These are phyloP conservation scores for Peribatodes rhomboidaria DNA, from an alignment of 2,888 invertebrate genomes.

Conservation along the genomic window DNA sequence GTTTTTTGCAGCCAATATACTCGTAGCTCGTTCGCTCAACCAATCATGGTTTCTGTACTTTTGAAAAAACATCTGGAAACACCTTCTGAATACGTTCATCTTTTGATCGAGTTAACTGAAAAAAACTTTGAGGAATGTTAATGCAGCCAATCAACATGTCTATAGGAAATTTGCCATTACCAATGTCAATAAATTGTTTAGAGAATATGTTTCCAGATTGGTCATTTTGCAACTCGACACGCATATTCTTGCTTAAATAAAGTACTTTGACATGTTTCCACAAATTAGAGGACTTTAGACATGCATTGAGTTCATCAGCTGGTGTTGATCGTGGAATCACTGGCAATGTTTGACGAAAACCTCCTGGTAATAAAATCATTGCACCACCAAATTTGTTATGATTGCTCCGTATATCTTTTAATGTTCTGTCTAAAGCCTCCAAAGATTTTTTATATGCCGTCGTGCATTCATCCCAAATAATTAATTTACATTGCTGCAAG, in stretches of 20 bases:
- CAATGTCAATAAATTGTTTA: constrained; percentile 42
- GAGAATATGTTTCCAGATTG: constrained; percentile 36
- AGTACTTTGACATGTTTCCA: constrained; percentile 23
- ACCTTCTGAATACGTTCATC: constrained; percentile 31
- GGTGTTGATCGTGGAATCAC: constrained; percentile 35
- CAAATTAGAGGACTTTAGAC: constrained; percentile 30
- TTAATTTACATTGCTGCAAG: constrained; percentile 44
- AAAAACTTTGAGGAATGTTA: constrained; percentile 39
- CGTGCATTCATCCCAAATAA: constrained; percentile 50
- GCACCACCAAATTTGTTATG: constrained; percentile 33
- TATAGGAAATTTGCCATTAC: constrained; percentile 39
- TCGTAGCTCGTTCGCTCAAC: constrained; percentile 49
- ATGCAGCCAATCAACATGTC: constrained; percentile 38
- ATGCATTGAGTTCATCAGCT: constrained; percentile 37
- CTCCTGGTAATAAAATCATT: constrained; percentile 34
- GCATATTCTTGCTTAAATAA: constrained; percentile 18
- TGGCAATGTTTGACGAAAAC: constrained; percentile 39
- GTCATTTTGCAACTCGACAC: constrained; percentile 18
- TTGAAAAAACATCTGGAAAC: constrained; percentile 33
- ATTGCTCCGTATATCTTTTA: constrained; percentile 30
- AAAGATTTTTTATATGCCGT: constrained; percentile 43
- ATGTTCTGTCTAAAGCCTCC: constrained; percentile 33
- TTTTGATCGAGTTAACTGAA: constrained; percentile 38
- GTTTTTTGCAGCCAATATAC: constrained; percentile 39
- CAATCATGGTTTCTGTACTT: constrained; percentile 42